These are phyloP conservation scores for Cuniculus paca DNA, from an alignment of 2,797 vertebrate species.

Conservation along the genomic window DNA sequence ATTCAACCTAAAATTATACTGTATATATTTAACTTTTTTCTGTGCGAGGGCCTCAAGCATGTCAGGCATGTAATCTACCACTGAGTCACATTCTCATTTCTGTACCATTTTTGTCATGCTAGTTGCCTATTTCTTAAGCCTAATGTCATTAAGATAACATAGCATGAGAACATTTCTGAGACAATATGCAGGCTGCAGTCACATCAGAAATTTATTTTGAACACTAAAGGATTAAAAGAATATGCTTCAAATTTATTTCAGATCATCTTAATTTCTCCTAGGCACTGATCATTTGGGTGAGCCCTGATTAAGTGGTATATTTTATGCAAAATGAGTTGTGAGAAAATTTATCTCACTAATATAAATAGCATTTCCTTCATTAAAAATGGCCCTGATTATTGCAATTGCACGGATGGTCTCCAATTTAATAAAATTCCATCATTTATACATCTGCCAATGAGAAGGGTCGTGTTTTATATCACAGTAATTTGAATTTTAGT, in stretches of 20 bases:
- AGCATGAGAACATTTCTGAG: slow-evolving; percentile 15
- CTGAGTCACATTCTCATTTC: neutral
- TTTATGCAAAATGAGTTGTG: neutral
- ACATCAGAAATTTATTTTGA: neutral
- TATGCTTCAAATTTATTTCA: slow-evolving; percentile 29
- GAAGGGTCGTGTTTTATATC: neutral
- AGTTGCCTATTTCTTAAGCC: neutral
- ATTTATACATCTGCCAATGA: neutral
- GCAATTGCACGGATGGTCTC: neutral
- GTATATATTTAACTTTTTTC: neutral
- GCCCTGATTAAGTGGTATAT: neutral
- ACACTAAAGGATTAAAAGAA: neutral
- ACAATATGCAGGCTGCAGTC: neutral
- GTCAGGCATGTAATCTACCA: neutral
- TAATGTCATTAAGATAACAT: neutral
- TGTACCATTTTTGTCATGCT: neutral
- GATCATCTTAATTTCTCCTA: slow-evolving; percentile 25
- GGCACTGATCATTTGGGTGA: neutral
- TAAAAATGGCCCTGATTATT: slow-evolving; percentile 31
- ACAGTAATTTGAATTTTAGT: slow-evolving; percentile 41
- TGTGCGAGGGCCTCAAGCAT: neutral
- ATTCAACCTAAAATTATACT: neutral
- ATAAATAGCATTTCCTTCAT: slow-evolving; percentile 51
- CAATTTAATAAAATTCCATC: slow-evolving; percentile 39
- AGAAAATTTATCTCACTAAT: slow-evolving; percentile 30